These are phyloP conservation scores for Orthosia gracilis DNA, from an alignment of 2,888 invertebrate species.

Conservation along the genomic window DNA sequence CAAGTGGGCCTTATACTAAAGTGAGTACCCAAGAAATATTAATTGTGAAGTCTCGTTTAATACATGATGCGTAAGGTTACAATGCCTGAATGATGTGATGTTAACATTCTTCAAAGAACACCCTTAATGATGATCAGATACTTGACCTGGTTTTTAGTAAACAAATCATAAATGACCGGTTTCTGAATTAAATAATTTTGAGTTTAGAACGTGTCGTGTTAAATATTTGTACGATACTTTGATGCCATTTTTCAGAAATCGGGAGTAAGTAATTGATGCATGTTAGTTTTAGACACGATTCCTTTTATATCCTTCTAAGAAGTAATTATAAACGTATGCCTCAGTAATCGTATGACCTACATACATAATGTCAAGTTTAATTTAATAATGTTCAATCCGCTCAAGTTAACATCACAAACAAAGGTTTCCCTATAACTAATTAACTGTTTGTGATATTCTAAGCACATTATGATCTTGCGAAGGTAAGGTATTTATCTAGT, in stretches of 20 bases:
- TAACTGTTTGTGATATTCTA: slow-evolving; percentile 40
- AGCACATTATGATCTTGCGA: slow-evolving; percentile 26
- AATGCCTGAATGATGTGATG: too few relatives aligned
- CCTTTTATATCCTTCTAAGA: not conserved
- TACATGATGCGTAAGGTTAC: too few relatives aligned
- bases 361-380: slow-evolving; percentile 24
- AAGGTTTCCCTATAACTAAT: slow-evolving; percentile 50
- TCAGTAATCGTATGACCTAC: slow-evolving; percentile 9
- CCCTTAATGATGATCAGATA: too few relatives aligned
- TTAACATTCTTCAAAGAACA: too few relatives aligned
- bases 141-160: not conserved
- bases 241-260: too few relatives aligned
- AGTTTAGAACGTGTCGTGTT: too few relatives aligned
- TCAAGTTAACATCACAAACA: slow-evolving; percentile 50
- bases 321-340: slow-evolving; percentile 17
- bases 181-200: too few relatives aligned
- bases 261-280: not conserved
- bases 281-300: not conserved
- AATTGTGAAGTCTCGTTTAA: too few relatives aligned
- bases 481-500: slow-evolving; percentile 25
- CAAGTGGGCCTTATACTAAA: not conserved
- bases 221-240: too few relatives aligned
- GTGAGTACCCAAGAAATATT: not conserved
- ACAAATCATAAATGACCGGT: not conserved
- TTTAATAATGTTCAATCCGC: slow-evolving; percentile 45